These are phyloP conservation scores for Girardia tigrina DNA, from an alignment of 2,888 invertebrate genomes.

Conservation along the genomic window DNA sequence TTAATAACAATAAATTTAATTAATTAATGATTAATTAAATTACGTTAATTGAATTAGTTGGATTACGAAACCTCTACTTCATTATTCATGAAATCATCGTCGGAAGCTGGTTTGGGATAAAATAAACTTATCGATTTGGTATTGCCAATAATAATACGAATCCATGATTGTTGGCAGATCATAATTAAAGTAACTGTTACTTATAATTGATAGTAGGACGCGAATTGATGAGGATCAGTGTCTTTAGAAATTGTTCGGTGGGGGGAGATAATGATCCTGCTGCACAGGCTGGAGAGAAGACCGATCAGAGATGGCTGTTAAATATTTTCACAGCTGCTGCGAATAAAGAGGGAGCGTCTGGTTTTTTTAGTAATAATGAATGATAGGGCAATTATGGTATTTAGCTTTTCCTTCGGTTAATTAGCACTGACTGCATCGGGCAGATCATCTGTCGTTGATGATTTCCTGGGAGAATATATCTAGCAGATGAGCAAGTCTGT, in stretches of 20 bases:
- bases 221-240: constrained; percentile 23
- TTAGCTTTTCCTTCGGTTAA: constrained; percentile 11
- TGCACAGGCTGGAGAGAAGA: constrained; percentile 4
- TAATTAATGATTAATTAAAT: too few relatives aligned
- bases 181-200: neutral
- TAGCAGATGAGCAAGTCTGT: constrained; percentile 17
- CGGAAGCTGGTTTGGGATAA: too few relatives aligned
- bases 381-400: constrained; percentile 17
- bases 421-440: constrained; percentile 20
- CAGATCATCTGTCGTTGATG: constrained; percentile 11
- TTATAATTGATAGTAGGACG: constrained; percentile 20
- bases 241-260: constrained; percentile 21
- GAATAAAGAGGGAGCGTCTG: constrained; percentile 23
- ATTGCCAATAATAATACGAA: neutral
- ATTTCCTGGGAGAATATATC: constrained; percentile 1
- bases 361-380: constrained; percentile 10
- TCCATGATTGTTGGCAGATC: neutral
- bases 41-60: too few relatives aligned
- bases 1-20: too few relatives aligned
- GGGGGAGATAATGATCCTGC: constrained; percentile 11
- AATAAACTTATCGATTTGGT: too few relatives aligned
- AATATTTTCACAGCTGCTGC: constrained; percentile 19
- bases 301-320: constrained; percentile 13
- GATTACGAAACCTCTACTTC: too few relatives aligned
- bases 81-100: too few relatives aligned